Evolutionary conservation across 2,888 invertebrate species (phyloP).

Genomic region (Xanthorhoe spadicearia): DNA sequence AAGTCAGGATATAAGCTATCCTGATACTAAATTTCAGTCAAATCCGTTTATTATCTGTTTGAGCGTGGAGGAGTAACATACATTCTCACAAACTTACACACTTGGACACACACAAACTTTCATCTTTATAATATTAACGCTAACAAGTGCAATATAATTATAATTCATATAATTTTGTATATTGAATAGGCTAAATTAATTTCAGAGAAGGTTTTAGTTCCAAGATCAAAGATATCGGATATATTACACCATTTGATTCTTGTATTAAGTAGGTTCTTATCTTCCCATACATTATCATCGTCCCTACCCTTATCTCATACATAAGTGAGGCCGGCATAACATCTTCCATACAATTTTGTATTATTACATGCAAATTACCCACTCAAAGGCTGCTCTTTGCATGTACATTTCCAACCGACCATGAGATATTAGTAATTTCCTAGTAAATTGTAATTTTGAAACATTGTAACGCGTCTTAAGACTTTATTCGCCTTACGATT

Average conservation of each 20-base stretch:
- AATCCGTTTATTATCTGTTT: too few relatives aligned
- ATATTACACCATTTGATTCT: background rate
- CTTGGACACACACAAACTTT: background rate
- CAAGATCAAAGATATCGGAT: background rate
- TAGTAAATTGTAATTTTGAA: background rate
- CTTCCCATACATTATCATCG: background rate
- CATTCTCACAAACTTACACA: too few relatives aligned
- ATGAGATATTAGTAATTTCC: background rate
- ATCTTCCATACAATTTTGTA: background rate
- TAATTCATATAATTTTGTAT: too few relatives aligned
- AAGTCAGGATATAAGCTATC: too few relatives aligned
- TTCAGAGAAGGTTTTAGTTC: background rate
- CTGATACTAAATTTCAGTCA: too few relatives aligned
- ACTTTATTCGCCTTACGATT: background rate
- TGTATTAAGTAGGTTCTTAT: background rate
- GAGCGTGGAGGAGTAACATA: too few relatives aligned
- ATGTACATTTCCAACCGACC: background rate
- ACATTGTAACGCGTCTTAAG: background rate
- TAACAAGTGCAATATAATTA: too few relatives aligned
- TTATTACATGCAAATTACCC: background rate
- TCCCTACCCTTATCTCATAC: background rate
- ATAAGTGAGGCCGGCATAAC: background rate
- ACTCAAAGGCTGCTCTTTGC: background rate
- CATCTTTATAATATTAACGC: background rate
- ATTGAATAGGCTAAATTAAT: too few relatives aligned